These are phyloP conservation scores for Pentamera pediparva DNA, from an alignment of 53 echinoderm and acorn worm genomes.

Conservation along the genomic window DNA sequence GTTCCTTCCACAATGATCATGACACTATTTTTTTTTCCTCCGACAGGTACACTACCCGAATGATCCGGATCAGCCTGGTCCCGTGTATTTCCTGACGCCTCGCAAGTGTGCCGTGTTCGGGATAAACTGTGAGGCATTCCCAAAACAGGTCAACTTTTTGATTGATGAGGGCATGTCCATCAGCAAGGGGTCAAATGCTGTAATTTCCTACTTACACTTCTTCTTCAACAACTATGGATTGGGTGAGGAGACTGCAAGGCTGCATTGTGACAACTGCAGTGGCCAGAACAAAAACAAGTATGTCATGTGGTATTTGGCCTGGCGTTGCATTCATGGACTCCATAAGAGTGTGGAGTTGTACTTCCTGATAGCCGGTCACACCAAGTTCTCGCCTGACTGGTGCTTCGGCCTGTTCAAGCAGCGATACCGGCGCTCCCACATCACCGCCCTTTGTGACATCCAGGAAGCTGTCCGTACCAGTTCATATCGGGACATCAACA, in stretches of 20 bases:
- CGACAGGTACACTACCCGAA: conserved; percentile 17
- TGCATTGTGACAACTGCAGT: conserved; percentile 21
- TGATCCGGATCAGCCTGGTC: conserved; percentile 41
- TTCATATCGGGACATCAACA: neutral
- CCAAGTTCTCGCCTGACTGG: conserved; percentile 17
- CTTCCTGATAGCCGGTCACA: conserved; percentile 25
- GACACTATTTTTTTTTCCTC: no score
- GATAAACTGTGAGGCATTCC: conserved; percentile 33
- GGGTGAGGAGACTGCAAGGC: neutral
- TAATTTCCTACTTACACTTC: conserved; percentile 1
- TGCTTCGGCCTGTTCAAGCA: conserved; percentile 18
- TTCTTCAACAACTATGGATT: conserved; percentile 21
- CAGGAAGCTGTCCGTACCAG: neutral
- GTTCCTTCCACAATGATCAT: neutral
- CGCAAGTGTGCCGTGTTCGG: conserved; percentile 45
- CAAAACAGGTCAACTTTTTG: conserved; percentile 25
- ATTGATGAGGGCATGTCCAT: conserved; percentile 23
- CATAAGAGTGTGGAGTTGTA: neutral
- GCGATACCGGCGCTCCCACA: neutral
- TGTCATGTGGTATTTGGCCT: conserved; percentile 21
- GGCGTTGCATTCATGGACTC: conserved; percentile 11
- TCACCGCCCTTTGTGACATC: neutral
- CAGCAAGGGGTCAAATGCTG: conserved; percentile 26
- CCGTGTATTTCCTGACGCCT: conserved; percentile 44
- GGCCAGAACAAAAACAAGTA: conserved; percentile 13